A percentile compares a stretch with the other conserved stretches of the same genome.
Evolutionary conservation across 2,888 invertebrate genomes (phyloP).

Genomic region (Mellilla xanthometata): DNA sequence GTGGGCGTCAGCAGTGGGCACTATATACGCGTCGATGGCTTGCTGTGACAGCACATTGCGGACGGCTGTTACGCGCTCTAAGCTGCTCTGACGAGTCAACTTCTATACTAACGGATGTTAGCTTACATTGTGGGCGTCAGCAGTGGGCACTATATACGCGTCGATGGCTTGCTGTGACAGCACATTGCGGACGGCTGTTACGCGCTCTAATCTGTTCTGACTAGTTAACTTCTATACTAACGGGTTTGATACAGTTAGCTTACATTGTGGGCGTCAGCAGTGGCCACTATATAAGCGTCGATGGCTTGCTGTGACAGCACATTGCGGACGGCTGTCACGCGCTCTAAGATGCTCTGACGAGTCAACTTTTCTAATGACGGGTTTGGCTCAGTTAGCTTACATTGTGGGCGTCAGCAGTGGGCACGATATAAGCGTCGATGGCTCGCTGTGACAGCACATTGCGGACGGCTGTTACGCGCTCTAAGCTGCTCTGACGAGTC

Average conservation of each 20-base stretch:
- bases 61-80: constrained; percentile 46
- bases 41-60: constrained; percentile 39
- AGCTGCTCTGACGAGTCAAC: constrained; percentile 37
- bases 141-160: constrained; percentile 85
- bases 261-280: constrained; percentile 30
- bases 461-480: constrained; percentile 48
- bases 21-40: constrained; percentile 89
- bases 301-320: constrained; percentile 58
- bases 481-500: constrained; percentile 37
- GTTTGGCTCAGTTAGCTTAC: too few relatives aligned
- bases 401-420: constrained; percentile 29
- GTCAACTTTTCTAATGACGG: constrained; percentile 26
- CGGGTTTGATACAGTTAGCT: too few relatives aligned
- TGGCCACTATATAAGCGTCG: constrained; percentile 87
- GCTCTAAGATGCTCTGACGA: constrained; percentile 37
- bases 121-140: constrained; percentile 31
- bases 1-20: constrained; percentile 93
- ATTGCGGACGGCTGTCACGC: constrained; percentile 47
- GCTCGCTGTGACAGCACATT: constrained; percentile 39
- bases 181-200: constrained; percentile 47
- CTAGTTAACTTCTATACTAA: constrained; percentile 30
- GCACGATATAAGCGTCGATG: constrained; percentile 88
- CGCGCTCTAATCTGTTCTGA: constrained; percentile 40
- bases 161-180: constrained; percentile 68
- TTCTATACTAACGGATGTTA: constrained; percentile 19